Evolutionary conservation across 2,113 vertebrate genomes (phyloP), one percentile per base, ranked within the genome.

Genomic region (Dasyprocta punctata): DNA sequence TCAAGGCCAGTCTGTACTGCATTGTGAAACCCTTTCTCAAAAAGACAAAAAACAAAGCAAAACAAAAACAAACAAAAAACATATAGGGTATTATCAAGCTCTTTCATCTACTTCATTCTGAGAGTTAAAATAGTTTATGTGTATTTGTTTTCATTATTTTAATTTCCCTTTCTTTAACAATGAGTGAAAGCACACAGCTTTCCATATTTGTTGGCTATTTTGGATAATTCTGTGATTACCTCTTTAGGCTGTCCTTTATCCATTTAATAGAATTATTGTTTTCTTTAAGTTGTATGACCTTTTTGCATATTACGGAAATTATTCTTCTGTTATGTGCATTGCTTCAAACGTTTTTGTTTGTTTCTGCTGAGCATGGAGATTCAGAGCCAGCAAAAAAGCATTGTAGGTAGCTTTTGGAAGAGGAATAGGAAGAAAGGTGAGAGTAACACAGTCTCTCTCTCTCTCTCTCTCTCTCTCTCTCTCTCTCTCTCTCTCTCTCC

Each of bases 251-350:
- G 20, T 65, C 88, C 26, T 94, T 61, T 4, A 17, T 77, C 33
- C 73, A 5, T 30, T 78, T 30, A 82, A 60, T 56, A 82, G n/a
- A 89, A 82, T 60, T 47, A 5, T 58, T 38, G 24, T n/a, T 38
- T 75, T 85, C 71, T 80, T 92, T 44, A 54, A 71, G 52, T 81
- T 77, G 8, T n/a, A 61, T 85, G 73, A 78, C 33, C 41, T 86
- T 75, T 94, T 95, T 97, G 60, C 52, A 63, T 92, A 65, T 58
- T 69, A 92, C 92, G 80, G 83, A 73, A 38, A 69, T 54, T 3
- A 33, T 75, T 90, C 36, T 60, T 90, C 58, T 63, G 75, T 89
- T 54, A 54, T 3, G 22, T 33, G 44, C 19, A 0, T 86, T 73
- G 52, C 33, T 52, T 69, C 80, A 90, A 5, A 61, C 19, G 13